phyloP scores from a whole-genome alignment of 1,140 invertebrate genomes.

The Druon quercuslanigerum region DNA sequence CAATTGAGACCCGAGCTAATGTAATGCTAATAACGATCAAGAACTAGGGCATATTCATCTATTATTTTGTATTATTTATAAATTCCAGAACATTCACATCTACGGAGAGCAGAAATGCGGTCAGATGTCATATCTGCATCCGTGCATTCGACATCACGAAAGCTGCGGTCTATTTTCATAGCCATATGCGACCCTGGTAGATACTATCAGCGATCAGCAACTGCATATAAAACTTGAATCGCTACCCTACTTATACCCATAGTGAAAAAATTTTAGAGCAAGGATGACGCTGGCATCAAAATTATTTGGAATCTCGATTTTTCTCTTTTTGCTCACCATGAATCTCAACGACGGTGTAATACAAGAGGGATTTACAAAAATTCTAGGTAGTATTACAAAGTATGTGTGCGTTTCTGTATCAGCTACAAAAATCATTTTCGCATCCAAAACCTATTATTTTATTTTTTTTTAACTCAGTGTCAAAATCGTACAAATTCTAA shows the following conservation, averaged over 20 bases:
- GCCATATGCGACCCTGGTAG: neutral
- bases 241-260: constrained; percentile 9
- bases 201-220: constrained; percentile 20
- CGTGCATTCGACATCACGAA: no score
- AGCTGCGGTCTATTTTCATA: no score
- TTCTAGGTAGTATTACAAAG: constrained; percentile 44
- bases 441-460: neutral
- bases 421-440: neutral
- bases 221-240: constrained; percentile 23
- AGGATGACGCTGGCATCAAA: constrained; percentile 45
- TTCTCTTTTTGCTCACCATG: constrained; percentile 34
- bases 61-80: no score
- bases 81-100: no score
- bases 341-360: constrained; percentile 42
- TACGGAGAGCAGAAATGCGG: no score
- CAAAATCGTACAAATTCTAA: constrained; percentile 60
- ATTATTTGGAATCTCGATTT: constrained; percentile 29
- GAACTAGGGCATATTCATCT: no score
- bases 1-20: no score
- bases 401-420: neutral
- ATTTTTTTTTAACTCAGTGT: constrained; percentile 48
- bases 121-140: no score
- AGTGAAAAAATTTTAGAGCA: constrained; percentile 31
- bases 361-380: constrained; percentile 50
- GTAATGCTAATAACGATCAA: no score